Conservation (phyloP, 2,888 invertebrate species). For the Empis livida region DNA sequence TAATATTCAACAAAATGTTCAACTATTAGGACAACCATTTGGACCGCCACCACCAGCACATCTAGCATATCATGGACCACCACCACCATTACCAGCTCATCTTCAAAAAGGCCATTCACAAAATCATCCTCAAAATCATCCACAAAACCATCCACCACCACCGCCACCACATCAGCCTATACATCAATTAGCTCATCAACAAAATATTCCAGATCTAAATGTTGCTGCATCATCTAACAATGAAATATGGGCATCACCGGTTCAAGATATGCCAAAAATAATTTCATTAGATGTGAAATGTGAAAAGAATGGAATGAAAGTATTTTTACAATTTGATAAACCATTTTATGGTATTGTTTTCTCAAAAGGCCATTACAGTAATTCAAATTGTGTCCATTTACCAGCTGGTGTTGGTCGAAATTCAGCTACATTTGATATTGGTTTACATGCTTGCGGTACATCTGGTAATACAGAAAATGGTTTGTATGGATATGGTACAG, state of each 20-base stretch:
- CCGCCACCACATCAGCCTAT: slow-evolving; percentile 17
- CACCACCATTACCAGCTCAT: slow-evolving; percentile 40
- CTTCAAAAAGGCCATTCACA: slow-evolving; percentile 13
- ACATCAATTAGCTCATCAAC: slow-evolving; percentile 25
- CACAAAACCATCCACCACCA: slow-evolving; percentile 38
- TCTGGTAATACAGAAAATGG: slow-evolving; percentile 86
- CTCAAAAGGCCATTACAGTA: slow-evolving; percentile 88
- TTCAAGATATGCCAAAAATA: slow-evolving; percentile 86
- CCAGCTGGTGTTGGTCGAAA: slow-evolving; percentile 78
- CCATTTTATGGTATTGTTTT: slow-evolving; percentile 93
- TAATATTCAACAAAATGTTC: slow-evolving; percentile 1
- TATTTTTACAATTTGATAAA: slow-evolving; percentile 85
- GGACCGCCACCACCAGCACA: slow-evolving; percentile 41
- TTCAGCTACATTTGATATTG: slow-evolving; percentile 81
- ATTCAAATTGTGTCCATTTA: slow-evolving; percentile 81
- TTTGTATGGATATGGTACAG: slow-evolving; percentile 73
- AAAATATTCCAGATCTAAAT: slow-evolving; percentile 28
- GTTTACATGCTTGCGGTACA: slow-evolving; percentile 83
- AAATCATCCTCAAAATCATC: slow-evolving; percentile 6
- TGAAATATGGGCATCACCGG: slow-evolving; percentile 76
- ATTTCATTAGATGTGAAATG: slow-evolving; percentile 86
- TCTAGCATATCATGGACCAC: slow-evolving; percentile 60
- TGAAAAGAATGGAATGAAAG: slow-evolving; percentile 88
- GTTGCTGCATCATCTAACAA: slow-evolving; percentile 38
- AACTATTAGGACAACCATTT: slow-evolving; percentile 36